phyloP scores from a whole-genome alignment of 1,140 invertebrate genomes.

The Aphis craccivora region DNA sequence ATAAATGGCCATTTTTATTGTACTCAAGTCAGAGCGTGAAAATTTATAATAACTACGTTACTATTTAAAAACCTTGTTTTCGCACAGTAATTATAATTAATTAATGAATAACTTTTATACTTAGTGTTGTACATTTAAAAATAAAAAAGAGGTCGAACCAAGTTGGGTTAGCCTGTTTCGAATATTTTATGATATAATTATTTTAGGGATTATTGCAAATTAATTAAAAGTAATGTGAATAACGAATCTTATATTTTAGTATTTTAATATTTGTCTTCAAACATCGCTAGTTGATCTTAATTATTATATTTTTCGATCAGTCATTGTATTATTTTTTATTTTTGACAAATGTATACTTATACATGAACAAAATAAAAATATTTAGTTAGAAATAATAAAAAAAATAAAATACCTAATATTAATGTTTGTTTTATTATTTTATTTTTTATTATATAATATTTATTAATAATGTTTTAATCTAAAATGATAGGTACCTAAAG shows the following conservation, averaged over 20 bases:
- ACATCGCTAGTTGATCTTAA: too few species aligned
- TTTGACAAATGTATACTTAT: not conserved
- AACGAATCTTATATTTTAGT: not conserved
- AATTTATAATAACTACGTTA: not conserved
- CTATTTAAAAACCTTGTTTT: not conserved
- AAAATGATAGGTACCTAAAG: not conserved
- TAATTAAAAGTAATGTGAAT: not conserved
- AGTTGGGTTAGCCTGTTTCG: not conserved
- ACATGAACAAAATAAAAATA: too few species aligned
- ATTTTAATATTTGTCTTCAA: not conserved
- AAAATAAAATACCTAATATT: not conserved
- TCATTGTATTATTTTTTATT: not conserved
- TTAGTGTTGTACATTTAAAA: not conserved
- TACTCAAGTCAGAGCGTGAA: not conserved
- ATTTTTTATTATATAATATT: too few species aligned
- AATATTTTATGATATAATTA: not conserved
- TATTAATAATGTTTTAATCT: not conserved
- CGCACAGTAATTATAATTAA: constrained; percentile 8
- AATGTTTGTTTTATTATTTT: not conserved
- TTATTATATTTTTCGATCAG: too few species aligned
- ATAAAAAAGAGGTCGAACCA: not conserved
- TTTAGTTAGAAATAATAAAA: not conserved
- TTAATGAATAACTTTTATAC: not conserved
- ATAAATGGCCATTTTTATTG: not conserved
- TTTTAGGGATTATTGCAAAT: not conserved